Base-by-base conservation (phyloP, 2,888 invertebrate species). In the Helicoverpa assulta region DNA sequence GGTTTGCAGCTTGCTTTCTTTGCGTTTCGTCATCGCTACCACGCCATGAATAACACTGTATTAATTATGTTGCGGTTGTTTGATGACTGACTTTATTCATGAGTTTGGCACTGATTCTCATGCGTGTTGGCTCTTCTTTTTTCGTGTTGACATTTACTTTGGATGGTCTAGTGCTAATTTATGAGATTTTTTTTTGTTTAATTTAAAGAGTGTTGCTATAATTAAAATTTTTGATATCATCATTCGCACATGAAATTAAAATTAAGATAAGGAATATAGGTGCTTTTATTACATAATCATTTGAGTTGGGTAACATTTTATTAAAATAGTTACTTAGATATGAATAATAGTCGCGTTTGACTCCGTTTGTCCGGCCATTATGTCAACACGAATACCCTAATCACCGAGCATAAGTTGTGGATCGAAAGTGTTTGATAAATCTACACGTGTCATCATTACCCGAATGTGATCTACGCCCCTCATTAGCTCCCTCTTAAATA, bases 341-440 rank as follows among this genome's bases (percentile, higher is more conserved):
- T 93, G 89, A 91, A 87, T 90, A 89, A 92, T 92, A 81, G 85
- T 83, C 82, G 78, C 88, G 87, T 91, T 94, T 93, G 90, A 93
- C 89, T 91, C 86, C 89, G 90, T 92, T 93, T 92, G 89, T 85
- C 88, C 87, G 86, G 87, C 84, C 89, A 94, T 95, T 93, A 94
- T 94, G 95, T 94, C 93, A 93, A 95, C 95, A 95, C 84, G 91
- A 91, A 92, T 92, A 89, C 86, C 89, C 90, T 94, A 94, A 95
- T 94, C 91, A 89, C 88, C 81, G 84, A 81, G 83, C 90, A 94
- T 94, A 94, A 93, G 90, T 95, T 92, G 92, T 92, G 91, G 91
- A 91, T 92, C 88, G 92, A 92, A 93, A 92, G 93, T 93, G 93
- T 93, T 92, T 95, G 95, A 95, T 94, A 94, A 93, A 95, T 95